phyloP scores from a whole-genome alignment of 2,888 invertebrate species.

The Eucera pruinosa region DNA sequence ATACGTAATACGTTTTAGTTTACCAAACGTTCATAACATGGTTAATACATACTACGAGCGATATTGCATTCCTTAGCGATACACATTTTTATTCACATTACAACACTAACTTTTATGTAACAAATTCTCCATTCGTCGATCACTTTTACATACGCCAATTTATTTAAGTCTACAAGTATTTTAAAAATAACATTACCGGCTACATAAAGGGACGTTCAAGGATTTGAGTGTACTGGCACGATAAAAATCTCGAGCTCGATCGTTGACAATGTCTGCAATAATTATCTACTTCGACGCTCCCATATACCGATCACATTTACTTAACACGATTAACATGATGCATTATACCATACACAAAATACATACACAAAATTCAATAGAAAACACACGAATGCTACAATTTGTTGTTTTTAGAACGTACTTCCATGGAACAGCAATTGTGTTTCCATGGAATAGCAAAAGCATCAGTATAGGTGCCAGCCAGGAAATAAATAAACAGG shows the following conservation, averaged over 20 bases:
- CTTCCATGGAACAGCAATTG: slow-evolving; percentile 45
- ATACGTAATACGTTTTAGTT: slow-evolving; percentile 48
- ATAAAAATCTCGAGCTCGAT: slow-evolving; percentile 9
- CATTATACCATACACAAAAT: slow-evolving; percentile 53
- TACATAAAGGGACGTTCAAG: slow-evolving; percentile 6
- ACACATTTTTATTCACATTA: slow-evolving; percentile 46
- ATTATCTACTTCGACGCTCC: slow-evolving; percentile 45
- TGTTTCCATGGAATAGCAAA: slow-evolving; percentile 64
- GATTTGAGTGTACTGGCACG: slow-evolving; percentile 11
- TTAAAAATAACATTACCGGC: slow-evolving; percentile 21
- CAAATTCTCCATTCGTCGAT: slow-evolving; percentile 32
- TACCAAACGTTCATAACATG: slow-evolving; percentile 51
- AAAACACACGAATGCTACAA: slow-evolving; percentile 43
- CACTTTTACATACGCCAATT: slow-evolving; percentile 18
- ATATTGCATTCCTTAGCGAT: slow-evolving; percentile 58
- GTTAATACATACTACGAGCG: slow-evolving; percentile 63
- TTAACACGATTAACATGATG: slow-evolving; percentile 57
- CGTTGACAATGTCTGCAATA: slow-evolving; percentile 16
- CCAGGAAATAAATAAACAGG: slow-evolving; percentile 81
- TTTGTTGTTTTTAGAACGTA: slow-evolving; percentile 17
- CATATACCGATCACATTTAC: slow-evolving; percentile 59
- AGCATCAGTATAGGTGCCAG: slow-evolving; percentile 74
- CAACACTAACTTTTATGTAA: slow-evolving; percentile 28
- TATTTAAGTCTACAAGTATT: slow-evolving; percentile 11
- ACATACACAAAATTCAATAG: slow-evolving; percentile 40